These are phyloP conservation scores for Falco columbarius DNA, from an alignment of 2,797 vertebrate genomes.

Conservation along the genomic window DNA sequence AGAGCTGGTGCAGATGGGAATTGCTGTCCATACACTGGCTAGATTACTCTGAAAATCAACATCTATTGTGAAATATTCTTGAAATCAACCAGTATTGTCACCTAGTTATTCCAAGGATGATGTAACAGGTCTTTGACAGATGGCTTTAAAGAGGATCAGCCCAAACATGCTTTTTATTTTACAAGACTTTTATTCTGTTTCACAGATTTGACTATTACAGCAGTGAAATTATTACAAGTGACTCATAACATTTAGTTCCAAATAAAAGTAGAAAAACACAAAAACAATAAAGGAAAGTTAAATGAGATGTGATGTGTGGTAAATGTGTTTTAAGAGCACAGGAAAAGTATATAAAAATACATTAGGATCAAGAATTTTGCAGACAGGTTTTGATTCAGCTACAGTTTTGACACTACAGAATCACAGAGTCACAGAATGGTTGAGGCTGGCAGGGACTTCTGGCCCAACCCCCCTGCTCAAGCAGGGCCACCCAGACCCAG, in stretches of 20 bases:
- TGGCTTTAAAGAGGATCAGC: slow-evolving; percentile 32
- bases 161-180: slow-evolving; percentile 65
- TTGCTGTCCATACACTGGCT: background rate
- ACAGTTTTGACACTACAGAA: slow-evolving; percentile 18
- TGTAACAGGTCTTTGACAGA: background rate
- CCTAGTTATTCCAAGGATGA: background rate
- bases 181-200: slow-evolving; percentile 80
- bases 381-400: slow-evolving; percentile 31
- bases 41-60: slow-evolving; percentile 8
- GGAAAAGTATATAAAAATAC: slow-evolving; percentile 48
- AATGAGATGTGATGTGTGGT: background rate
- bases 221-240: slow-evolving; percentile 77
- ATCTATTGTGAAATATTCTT: background rate
- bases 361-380: slow-evolving; percentile 13
- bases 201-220: slow-evolving; percentile 77
- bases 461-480: background rate
- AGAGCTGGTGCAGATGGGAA: background rate
- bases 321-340: slow-evolving; percentile 51
- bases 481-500: background rate
- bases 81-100: background rate
- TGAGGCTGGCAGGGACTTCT: background rate
- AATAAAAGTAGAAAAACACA: slow-evolving; percentile 68
- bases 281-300: slow-evolving; percentile 19
- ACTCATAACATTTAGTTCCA: slow-evolving; percentile 68
- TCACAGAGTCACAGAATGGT: background rate